phyloP scores from a whole-genome alignment of 2,797 vertebrate genomes.

The Chiroxiphia lanceolata region DNA sequence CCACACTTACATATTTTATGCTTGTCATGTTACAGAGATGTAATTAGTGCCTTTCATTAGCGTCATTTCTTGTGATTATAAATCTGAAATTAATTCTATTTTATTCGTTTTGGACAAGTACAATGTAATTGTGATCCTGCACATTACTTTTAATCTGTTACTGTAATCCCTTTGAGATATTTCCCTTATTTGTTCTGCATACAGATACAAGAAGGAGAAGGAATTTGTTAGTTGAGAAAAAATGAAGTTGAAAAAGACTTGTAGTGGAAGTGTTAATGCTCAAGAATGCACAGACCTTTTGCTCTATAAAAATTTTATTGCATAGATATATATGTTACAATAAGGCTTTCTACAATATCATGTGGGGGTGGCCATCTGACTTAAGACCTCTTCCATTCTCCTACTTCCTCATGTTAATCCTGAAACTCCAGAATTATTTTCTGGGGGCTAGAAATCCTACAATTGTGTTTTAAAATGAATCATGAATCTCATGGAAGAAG shows the following conservation, averaged over 20 bases:
- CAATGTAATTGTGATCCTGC: background rate
- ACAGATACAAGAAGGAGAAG: background rate
- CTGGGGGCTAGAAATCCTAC: background rate
- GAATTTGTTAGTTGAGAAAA: background rate
- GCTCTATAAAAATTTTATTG: background rate
- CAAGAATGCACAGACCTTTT: background rate
- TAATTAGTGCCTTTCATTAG: constrained; percentile 40
- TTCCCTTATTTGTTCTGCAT: background rate
- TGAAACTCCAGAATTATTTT: background rate
- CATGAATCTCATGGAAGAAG: background rate
- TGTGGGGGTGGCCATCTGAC: rapidly evolving
- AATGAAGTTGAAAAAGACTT: background rate
- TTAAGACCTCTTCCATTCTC: background rate
- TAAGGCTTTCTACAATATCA: background rate
- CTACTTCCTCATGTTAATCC: background rate
- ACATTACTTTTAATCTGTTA: background rate
- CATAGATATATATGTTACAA: background rate
- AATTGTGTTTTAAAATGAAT: background rate
- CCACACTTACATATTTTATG: background rate
- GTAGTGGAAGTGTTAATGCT: background rate
- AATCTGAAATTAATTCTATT: constrained; percentile 31
- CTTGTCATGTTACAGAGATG: background rate
- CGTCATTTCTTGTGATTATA: background rate
- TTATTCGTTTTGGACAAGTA: constrained; percentile 19
- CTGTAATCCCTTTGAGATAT: background rate